Evolutionary conservation across 2,113 vertebrate genomes (phyloP), one percentile per base, ranked within the genome.

Genomic region (Gopherus evgoodei): DNA sequence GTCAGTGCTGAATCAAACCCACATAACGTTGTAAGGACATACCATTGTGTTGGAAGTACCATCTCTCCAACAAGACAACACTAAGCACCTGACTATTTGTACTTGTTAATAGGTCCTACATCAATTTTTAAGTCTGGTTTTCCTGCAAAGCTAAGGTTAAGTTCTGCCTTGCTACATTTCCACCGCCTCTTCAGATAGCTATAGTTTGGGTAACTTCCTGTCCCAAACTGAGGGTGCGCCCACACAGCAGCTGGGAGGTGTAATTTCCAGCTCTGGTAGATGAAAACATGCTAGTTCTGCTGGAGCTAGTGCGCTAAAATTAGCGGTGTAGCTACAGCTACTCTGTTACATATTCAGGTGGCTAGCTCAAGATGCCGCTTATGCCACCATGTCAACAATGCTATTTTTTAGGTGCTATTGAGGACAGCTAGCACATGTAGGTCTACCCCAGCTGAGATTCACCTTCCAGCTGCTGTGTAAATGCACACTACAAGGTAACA

Each of bases 31-130:
- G 44, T 78, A 25, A 47, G 7, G 24, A 42, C 22, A 25, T 13
- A 78, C 24, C 25, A 27, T 14, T 24, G 11, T 78, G 42, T 16
- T 29, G 24, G 11, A 78, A 78, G 13, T 47, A 12, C 12, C 42
- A 78, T 4, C 49, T 54, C 53, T 17, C 25, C 12, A 2, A 38
- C 2, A 13, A 49, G 22, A n/a, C 0, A 0, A 16, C 42, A 47
- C 25, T 29, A 47, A 84, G 29, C 54, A 52, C 47, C 50, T 13
- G 90, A 19, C 35, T 49, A 19, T 47, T 38, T 42, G 14, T 21
- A 21, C 2, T 47, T 27, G 50, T 13, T 9, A 31, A 16, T 49
- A 87, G 87, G 6, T 49, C 81, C 59, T 72, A 44, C 44, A 87
- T 14, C 4, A 3, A 13, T 54, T 84, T 49, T 0, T 49, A 49